These are phyloP conservation scores for Zapus hudsonius DNA, from an alignment of 2,113 vertebrate genomes.

Conservation along the genomic window DNA sequence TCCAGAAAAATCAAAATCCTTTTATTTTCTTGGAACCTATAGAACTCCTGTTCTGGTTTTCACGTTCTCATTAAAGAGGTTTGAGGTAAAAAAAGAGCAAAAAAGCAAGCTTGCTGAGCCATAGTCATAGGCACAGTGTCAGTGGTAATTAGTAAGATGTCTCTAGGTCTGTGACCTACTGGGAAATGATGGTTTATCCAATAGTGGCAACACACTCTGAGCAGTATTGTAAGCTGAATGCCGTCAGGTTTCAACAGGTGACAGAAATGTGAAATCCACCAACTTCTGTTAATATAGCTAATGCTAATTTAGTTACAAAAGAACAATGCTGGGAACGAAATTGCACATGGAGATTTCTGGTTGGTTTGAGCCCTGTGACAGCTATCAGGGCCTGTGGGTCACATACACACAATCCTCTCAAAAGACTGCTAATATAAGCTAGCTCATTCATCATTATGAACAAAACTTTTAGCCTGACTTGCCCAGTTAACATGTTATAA, in stretches of 20 bases:
- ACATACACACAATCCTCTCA: neutral
- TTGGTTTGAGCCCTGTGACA: neutral
- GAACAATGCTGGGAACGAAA: neutral
- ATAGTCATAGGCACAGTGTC: neutral
- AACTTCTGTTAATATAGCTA: no score
- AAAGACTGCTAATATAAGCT: no score
- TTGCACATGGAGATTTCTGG: neutral
- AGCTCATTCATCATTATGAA: neutral
- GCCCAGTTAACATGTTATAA: neutral
- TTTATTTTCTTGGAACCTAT: slow-evolving; percentile 1
- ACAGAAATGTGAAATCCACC: neutral
- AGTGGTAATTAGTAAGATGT: neutral
- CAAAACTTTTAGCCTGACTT: neutral
- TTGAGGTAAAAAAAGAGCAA: neutral
- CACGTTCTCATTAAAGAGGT: neutral
- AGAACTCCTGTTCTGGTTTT: neutral
- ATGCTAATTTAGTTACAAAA: neutral
- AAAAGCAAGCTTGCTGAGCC: neutral
- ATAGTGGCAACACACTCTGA: neutral
- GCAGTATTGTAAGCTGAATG: neutral
- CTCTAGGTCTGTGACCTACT: neutral
- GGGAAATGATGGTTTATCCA: neutral
- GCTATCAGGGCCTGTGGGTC: neutral
- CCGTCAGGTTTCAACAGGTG: neutral
- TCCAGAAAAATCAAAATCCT: slow-evolving; percentile 2